Evolutionary conservation across 2,888 invertebrate genomes (phyloP), one percentile per base, ranked within the genome.

Genomic region (Philopedon plagiatum): DNA sequence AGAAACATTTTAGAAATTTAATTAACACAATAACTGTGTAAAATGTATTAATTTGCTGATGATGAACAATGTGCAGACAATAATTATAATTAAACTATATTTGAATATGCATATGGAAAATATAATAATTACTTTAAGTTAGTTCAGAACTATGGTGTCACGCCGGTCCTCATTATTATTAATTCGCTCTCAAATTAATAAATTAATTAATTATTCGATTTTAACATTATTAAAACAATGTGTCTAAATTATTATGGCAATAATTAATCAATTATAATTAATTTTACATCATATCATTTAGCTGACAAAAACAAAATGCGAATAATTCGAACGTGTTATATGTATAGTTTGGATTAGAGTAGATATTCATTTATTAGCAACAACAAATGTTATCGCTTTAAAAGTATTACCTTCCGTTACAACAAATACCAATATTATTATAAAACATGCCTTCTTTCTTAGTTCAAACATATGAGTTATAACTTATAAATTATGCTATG

Each of bases 151-250:
- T 68, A 61, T 68, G 18, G 23, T 39, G 51, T 18, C 58, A 23
- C 9, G 34, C 46, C 54, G 41, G 13, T 15, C 15, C 51, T 65
- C 65, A 66, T 66, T 65, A 71, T 71, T 72, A 63, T 57, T 72
- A 63, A 62, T 62, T 57, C 46, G 44, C 44, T 44, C 29, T 15
- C 51, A 56, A 65, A 72, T 67, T 72, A 72, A 57, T 72, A 58
- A 62, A 63, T 44, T 32, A 64, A 73, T 67, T 64, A 73, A 64
- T 63, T 73, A 68, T 68, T 68, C 46, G 4, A 58, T 63, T 58
- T 60, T 51, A 68, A 73, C 64, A 62, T 73, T 68, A 68, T 73
- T 73, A 73, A 73, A 68, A 72, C 63, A 72, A 72, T 66, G 39
- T 66, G 66, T 34, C 57, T 37, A 19, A 69, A 61, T 44, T 72